Evolutionary conservation across 92 coral and sea anemone species (phyloP), one percentile per base, ranked within the genome.

Genomic region (Siderastrea siderea): DNA sequence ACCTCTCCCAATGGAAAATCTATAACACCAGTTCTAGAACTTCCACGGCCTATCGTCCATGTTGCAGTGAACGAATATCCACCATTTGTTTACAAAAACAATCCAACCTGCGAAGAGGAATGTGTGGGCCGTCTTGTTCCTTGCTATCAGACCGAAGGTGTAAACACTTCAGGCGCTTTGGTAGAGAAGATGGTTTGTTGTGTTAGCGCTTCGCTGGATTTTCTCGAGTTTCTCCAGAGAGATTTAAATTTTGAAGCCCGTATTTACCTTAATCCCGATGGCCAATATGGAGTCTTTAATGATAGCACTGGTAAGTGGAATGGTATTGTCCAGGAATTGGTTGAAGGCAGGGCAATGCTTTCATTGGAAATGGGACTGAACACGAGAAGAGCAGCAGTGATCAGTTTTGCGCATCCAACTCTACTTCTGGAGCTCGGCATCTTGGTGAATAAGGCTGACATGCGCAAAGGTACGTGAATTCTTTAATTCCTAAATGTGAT

Each of bases 381-480:
- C 80, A 59, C 60, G 15, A 43, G 51, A 45, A 82, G 95, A 77
- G 79, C 71, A 2, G 82, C 65, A 13, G 86, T 74, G 15, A 74
- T 93, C 19, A 88, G 75, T 14, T 90, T 90, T 65, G 85, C 93
- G 3, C 88, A 93, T 16, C 95, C 95, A 5, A 86, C 80, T 16
- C 75, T 89, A 73, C 72, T 75, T 4, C 47, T 90, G 7, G 91
- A 81, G 47, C 86, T 93, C 51, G 91, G 87, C 55, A 93, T 93
- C 55, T n/a, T 93, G 54, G 87, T 93, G 3, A 77, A 84, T 55
- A 83, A 66, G 57, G 49, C 38, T 1, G 61, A 67, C 48, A 53
- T n/a, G 1, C 67, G n/a, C 26, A 44, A 76, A 58, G 80, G 80
- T 76, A 57, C 12, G 49, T 70, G 38, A 26, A 26, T 26, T 26